Conservation (phyloP, 2,797 vertebrate genomes). For the Molossus molossus region DNA sequence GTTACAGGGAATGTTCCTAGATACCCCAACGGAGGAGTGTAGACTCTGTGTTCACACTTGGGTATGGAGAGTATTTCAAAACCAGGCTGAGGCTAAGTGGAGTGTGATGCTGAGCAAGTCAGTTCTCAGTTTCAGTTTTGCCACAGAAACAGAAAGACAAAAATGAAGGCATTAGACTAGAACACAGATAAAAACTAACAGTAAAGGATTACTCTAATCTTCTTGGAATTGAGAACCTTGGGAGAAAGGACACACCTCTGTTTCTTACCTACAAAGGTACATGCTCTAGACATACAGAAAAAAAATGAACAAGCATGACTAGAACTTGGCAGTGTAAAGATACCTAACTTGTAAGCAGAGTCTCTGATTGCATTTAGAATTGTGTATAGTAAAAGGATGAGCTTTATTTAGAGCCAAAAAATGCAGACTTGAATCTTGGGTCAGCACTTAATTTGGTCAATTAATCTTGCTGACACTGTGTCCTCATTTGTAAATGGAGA, state of each 20-base stretch:
- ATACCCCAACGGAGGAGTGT: neutral
- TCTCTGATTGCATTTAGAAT: constrained; percentile 30
- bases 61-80: neutral
- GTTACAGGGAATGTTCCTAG: neutral
- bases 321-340: neutral
- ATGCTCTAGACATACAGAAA: neutral
- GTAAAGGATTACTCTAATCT: neutral
- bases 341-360: neutral
- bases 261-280: neutral
- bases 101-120: neutral
- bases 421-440: neutral
- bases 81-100: neutral
- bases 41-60: neutral
- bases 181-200: neutral
- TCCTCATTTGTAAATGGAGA: neutral
- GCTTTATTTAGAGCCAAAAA: constrained; percentile 16
- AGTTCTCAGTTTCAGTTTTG: neutral
- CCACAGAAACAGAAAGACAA: neutral
- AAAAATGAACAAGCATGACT: neutral
- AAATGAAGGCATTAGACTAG: neutral
- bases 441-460: constrained; percentile 15
- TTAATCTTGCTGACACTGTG: neutral
- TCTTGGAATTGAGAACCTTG: neutral
- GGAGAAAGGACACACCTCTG: neutral
- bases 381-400: neutral